Evolutionary conservation across 2,797 vertebrate genomes (phyloP).

Genomic region (Paratrypauchen microcephalus): DNA sequence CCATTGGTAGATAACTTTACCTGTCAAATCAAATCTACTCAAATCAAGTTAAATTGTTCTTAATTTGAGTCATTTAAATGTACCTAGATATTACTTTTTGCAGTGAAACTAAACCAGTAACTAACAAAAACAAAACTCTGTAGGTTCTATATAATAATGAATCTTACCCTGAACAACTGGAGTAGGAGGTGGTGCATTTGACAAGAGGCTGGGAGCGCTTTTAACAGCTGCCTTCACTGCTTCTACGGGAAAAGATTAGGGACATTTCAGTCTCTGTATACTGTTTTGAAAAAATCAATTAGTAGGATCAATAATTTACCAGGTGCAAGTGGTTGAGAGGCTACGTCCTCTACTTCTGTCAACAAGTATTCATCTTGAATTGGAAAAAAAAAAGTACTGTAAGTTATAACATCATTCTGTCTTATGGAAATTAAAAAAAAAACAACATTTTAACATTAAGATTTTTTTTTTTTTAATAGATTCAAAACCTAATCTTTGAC

Average conservation of each 20-base stretch:
- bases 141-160: too few species aligned
- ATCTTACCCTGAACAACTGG: slow-evolving; percentile 7
- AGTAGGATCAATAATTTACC: not conserved
- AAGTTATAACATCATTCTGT: too few species aligned
- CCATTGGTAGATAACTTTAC: too few species aligned
- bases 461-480: not conserved
- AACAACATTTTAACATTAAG: not conserved
- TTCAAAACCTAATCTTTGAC: not conserved
- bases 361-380: not conserved
- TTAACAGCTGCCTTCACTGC: not conserved
- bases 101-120: not conserved
- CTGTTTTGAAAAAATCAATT: not conserved
- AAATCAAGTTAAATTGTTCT: too few species aligned
- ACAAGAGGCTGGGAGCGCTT: not conserved
- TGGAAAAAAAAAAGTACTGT: too few species aligned
- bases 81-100: too few species aligned
- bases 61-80: too few species aligned
- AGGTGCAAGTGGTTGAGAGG: not conserved
- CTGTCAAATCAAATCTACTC: too few species aligned
- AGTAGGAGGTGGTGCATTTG: not conserved
- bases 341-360: not conserved
- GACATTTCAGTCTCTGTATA: not conserved
- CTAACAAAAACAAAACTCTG: not conserved
- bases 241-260: not conserved
- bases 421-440: not conserved